Conservation (phyloP, 2,113 vertebrate species). For the Laterallus jamaicensis region DNA sequence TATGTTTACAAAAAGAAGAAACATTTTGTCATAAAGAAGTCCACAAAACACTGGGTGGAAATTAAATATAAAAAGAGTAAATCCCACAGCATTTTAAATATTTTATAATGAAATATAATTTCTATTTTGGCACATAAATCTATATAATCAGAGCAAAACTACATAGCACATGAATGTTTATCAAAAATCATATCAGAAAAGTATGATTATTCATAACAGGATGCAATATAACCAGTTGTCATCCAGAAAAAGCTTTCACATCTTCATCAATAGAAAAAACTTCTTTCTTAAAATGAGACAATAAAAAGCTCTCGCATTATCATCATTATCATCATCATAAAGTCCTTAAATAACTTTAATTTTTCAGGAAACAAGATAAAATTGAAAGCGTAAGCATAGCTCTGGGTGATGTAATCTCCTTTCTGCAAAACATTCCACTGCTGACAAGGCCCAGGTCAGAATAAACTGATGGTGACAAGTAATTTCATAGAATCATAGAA, state of each 20-base stretch:
- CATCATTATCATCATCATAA: background rate
- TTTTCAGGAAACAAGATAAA: background rate
- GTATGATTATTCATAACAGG: constrained; percentile 1
- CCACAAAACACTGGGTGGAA: background rate
- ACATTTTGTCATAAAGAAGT: background rate
- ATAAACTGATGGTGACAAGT: rapidly evolving
- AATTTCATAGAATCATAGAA: background rate
- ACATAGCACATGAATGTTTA: background rate
- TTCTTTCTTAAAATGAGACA: background rate
- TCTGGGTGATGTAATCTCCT: background rate
- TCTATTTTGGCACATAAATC: constrained; percentile 10
- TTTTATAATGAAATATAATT: constrained; percentile 40
- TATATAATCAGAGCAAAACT: background rate
- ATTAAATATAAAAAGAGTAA: constrained; percentile 40
- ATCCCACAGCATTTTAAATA: constrained; percentile 26
- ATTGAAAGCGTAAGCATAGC: background rate
- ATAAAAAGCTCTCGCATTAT: background rate
- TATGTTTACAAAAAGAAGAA: background rate
- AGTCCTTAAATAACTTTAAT: background rate
- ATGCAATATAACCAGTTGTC: background rate
- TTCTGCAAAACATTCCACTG: background rate
- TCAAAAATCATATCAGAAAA: background rate
- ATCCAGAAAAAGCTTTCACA: background rate
- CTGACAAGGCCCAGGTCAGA: background rate
- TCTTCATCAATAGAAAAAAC: background rate